Evolutionary conservation across 2,888 invertebrate species (phyloP), one percentile per base, ranked within the genome.

Genomic region (Leucophenga montana): DNA sequence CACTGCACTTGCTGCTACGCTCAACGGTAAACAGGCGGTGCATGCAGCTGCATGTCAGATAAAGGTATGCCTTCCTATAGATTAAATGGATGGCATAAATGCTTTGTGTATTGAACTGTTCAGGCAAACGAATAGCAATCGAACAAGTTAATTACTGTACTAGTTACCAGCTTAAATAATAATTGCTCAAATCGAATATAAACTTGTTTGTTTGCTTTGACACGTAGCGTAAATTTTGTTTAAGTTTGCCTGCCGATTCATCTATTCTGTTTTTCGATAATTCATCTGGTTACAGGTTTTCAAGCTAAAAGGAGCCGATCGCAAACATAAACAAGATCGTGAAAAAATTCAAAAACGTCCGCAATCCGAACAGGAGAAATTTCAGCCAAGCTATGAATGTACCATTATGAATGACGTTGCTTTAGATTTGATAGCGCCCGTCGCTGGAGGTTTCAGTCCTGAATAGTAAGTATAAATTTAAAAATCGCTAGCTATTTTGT

Each of bases 21-120:
- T 73, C 73, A 88, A 82, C 70, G 78, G 81, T 69, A 92, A 91
- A 54, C 84, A 83, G 74, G 91, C 95, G n/a, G 90, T 98, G 0
- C 97, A 98, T 88, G 96, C 96, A 11, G 97, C 97, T 57, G 97
- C 97, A 50, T 98, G 98, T 86, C 98, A 98, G 90, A 95, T 98
- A 68, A 98, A 98, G 92, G 97, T 95, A 76, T 92, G 91, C 9
- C 20, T 14, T 22, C 13, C 20, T 16, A 56, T 20, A 56, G 27
- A 27, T 27, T 27, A 27, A 27, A n/a, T n/a, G n/a, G n/a, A n/a
- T n/a, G n/a, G n/a, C n/a, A n/a, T n/a, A n/a, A n/a, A n/a, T n/a
- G n/a, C n/a, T n/a, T n/a, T n/a, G n/a, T n/a, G n/a, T n/a, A n/a
- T n/a, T n/a, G 27, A 27, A 4, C 11, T 31, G 31, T 31, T 59